Percentiles rank a stretch among this genome's conserved stretches.
phyloP scores from a whole-genome alignment of 2,113 vertebrate genomes.

The Rattus rattus region DNA sequence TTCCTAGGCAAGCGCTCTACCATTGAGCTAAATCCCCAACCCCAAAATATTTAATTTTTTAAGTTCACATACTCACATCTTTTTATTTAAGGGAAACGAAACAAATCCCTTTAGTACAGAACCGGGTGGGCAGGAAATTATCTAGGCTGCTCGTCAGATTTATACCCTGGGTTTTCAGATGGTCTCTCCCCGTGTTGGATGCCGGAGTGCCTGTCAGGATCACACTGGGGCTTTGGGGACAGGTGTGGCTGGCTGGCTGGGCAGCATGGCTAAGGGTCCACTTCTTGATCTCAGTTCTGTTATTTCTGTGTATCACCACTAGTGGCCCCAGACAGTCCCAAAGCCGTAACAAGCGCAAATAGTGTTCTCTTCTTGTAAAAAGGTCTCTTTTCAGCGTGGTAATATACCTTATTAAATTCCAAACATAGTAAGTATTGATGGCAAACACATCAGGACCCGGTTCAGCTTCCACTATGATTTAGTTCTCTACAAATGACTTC shows the following conservation, averaged over 20 bases:
- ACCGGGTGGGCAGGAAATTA: slow-evolving; percentile 28
- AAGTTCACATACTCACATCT: background rate
- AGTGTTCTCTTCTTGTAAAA: slow-evolving; percentile 78
- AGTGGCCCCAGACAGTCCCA: slow-evolving; percentile 74
- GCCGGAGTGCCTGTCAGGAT: background rate
- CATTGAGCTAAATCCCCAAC: too few species aligned
- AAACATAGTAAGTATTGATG: slow-evolving; percentile 87
- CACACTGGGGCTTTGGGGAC: slow-evolving; percentile 7
- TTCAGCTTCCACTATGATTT: slow-evolving; percentile 87
- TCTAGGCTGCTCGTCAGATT: slow-evolving; percentile 45
- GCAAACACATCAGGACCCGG: slow-evolving; percentile 87
- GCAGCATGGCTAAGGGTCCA: background rate
- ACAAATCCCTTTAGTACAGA: slow-evolving; percentile 10
- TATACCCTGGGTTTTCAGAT: slow-evolving; percentile 46
- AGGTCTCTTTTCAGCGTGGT: slow-evolving; percentile 76
- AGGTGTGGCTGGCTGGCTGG: background rate
- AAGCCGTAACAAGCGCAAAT: slow-evolving; percentile 73
- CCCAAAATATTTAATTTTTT: too few species aligned
- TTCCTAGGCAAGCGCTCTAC: too few species aligned
- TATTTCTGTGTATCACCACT: slow-evolving; percentile 38
- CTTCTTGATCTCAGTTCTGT: slow-evolving; percentile 54
- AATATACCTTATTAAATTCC: slow-evolving; percentile 89
- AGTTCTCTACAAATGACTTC: slow-evolving; percentile 85
- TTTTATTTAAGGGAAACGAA: slow-evolving; percentile 47
- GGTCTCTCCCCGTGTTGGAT: slow-evolving; percentile 36